Evolutionary conservation across 2,113 vertebrate genomes (phyloP).

Genomic region (Prunella himalayana): DNA sequence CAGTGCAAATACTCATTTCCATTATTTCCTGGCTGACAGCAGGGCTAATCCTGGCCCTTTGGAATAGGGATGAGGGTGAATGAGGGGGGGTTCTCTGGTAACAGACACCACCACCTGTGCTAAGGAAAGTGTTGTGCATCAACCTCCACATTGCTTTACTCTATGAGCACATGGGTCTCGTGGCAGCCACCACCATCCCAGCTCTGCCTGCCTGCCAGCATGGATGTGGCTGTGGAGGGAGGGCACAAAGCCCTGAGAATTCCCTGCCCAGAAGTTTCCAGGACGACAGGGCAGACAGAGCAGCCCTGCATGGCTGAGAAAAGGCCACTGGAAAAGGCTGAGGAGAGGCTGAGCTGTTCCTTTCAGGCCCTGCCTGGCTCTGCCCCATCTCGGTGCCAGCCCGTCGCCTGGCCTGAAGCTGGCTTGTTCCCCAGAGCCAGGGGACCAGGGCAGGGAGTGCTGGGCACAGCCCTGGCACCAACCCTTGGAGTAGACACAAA

Average conservation of each 20-base stretch:
- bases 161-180: accelerated
- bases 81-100: background rate
- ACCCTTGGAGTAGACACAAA: background rate
- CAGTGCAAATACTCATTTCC: background rate
- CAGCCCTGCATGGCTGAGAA: background rate
- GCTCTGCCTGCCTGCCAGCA: background rate
- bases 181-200: background rate
- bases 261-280: background rate
- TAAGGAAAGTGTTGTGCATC: background rate
- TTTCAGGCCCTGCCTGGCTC: background rate
- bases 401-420: background rate
- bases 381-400: accelerated
- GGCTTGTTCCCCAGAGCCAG: background rate
- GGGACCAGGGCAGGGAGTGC: background rate
- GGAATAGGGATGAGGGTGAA: background rate
- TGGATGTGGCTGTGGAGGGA: background rate
- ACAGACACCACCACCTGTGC: accelerated
- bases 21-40: background rate
- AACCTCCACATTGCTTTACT: accelerated
- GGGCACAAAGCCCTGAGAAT: background rate
- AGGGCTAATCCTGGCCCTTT: background rate
- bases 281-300: background rate
- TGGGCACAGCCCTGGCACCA: background rate
- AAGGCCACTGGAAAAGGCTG: background rate
- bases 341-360: background rate